Evolutionary conservation across 2,888 invertebrate species (phyloP), one percentile per base, ranked within the genome.

Genomic region (Platycnemis pennipes): DNA sequence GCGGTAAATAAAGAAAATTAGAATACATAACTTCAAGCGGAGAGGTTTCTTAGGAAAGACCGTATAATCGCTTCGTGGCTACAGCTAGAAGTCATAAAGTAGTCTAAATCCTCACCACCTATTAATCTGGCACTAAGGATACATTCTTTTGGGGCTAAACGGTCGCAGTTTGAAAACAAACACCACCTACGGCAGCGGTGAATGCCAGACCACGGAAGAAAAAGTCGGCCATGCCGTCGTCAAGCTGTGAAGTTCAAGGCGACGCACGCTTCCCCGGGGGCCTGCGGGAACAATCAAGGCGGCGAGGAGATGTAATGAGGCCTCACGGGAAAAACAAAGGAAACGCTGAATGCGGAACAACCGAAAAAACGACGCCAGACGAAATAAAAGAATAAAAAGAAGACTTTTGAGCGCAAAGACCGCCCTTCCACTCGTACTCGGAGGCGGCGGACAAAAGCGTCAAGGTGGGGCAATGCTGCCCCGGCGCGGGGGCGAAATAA

Each of bases 71-170:
- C n/a, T n/a, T n/a, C n/a, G n/a, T n/a, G n/a, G n/a, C n/a, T n/a
- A n/a, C n/a, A n/a, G n/a, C n/a, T n/a, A n/a, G n/a, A n/a, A n/a
- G n/a, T n/a, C n/a, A n/a, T n/a, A n/a, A n/a, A n/a, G n/a, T n/a
- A n/a, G n/a, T n/a, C n/a, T n/a, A n/a, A 26, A 26, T 0, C 26
- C n/a, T 3, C n/a, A 77, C 7, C 77, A 0, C 77, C 37, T n/a
- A 37, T 37, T 77, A 31, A 13, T 37, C 8, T 11, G 77, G 77
- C 77, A 77, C 37, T 37, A n/a, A 77, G 37, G 77, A 77, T 77
- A n/a, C n/a, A 77, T 77, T 77, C 77, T 37, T 77, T 77, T 77
- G 11, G 31, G 37, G n/a, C 77, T n/a, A 77, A 77, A 77, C 77
- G 37, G 11, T 8, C 1, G 8, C 77, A 37, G 22, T 77, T 11